phyloP scores from a whole-genome alignment of 1,140 invertebrate species.

The Bicyclus anynana region DNA sequence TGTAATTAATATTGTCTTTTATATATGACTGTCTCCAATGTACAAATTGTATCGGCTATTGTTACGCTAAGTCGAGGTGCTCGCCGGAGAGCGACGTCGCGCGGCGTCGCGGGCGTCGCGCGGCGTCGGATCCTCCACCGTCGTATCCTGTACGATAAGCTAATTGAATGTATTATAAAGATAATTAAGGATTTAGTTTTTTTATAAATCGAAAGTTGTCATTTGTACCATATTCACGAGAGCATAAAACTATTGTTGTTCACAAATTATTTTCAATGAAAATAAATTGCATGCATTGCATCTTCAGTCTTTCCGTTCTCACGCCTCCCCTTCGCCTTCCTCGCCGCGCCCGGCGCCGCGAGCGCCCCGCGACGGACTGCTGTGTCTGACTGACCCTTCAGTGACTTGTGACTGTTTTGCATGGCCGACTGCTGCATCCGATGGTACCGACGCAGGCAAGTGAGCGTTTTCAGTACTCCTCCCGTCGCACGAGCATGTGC shows the following conservation, averaged over 20 bases:
- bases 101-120: slow-evolving; percentile 30
- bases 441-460: slow-evolving; percentile 3
- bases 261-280: slow-evolving; percentile 73
- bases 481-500: slow-evolving; percentile 1
- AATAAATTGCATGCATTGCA: slow-evolving; percentile 74
- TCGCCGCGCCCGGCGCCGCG: neutral
- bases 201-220: slow-evolving; percentile 68
- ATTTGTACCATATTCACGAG: slow-evolving; percentile 69
- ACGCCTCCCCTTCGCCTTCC: slow-evolving; percentile 8
- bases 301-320: slow-evolving; percentile 47
- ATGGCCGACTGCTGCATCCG: slow-evolving; percentile 7
- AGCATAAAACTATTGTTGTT: slow-evolving; percentile 71
- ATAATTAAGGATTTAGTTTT: slow-evolving; percentile 66
- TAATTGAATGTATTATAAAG: slow-evolving; percentile 23
- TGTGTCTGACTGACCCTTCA: too few species aligned
- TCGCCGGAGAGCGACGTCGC: too few species aligned
- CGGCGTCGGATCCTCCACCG: neutral
- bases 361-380: too few species aligned
- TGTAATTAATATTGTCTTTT: slow-evolving; percentile 17
- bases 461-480: neutral
- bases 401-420: neutral
- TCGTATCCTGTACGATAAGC: slow-evolving; percentile 9
- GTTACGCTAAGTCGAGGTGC: too few species aligned
- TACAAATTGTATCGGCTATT: slow-evolving; percentile 48
- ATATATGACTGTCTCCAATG: slow-evolving; percentile 33